Percentiles rank a stretch among this genome's conserved stretches.
phyloP scores from a whole-genome alignment of 2,888 invertebrate species.

The Falcaria lacertinaria region DNA sequence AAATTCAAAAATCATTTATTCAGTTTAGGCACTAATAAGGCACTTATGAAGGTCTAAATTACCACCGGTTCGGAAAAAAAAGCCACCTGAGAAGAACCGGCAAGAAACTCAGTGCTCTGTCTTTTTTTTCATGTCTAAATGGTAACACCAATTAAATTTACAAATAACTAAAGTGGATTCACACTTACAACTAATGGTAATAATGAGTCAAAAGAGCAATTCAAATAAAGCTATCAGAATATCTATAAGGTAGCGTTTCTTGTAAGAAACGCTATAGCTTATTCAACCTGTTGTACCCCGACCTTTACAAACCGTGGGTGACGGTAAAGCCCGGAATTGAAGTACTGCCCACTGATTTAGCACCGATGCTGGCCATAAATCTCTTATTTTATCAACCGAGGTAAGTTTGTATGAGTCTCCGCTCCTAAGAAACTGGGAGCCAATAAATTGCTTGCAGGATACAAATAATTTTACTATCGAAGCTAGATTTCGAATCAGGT shows the following conservation, averaged over 20 bases:
- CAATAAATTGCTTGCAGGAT: background rate
- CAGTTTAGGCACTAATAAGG: too few relatives aligned
- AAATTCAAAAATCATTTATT: too few relatives aligned
- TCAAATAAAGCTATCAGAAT: too few relatives aligned
- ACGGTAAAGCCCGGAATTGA: conserved; percentile 5
- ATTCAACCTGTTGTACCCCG: background rate
- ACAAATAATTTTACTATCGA: background rate
- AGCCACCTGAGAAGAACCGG: too few relatives aligned
- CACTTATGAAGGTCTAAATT: too few relatives aligned
- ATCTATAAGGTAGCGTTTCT: background rate
- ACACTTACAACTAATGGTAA: too few relatives aligned
- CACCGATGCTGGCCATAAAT: conserved; percentile 16
- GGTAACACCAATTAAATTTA: too few relatives aligned
- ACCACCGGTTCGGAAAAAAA: too few relatives aligned
- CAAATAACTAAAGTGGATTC: too few relatives aligned
- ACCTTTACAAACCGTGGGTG: conserved; percentile 10
- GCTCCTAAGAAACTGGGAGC: background rate
- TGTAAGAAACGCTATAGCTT: background rate
- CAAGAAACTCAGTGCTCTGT: too few relatives aligned
- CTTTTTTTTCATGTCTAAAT: too few relatives aligned
- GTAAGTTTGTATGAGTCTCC: conserved; percentile 1
- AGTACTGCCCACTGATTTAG: conserved; percentile 10
- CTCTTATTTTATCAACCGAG: conserved; percentile 17
- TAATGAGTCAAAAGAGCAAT: too few relatives aligned
- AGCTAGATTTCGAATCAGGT: background rate